Base-by-base conservation (phyloP, 2,888 invertebrate genomes). In the Barypeithes pellucidus region DNA sequence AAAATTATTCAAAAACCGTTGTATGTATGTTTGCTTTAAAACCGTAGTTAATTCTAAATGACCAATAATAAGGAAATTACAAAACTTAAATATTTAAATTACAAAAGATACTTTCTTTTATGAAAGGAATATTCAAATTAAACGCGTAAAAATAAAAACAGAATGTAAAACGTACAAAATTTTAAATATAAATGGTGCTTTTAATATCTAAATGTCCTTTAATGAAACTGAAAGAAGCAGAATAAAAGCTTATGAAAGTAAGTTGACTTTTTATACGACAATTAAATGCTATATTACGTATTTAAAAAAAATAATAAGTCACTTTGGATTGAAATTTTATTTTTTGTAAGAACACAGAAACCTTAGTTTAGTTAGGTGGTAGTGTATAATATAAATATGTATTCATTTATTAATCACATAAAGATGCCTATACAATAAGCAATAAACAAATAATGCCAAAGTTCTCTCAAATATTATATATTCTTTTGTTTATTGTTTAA, bases 151-250 rank as follows among this genome's bases (percentile, higher is more conserved):
- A 50, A 50, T 50, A 50, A 50, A 22, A 50, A 50, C 50, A 50
- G 20, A 50, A 12, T 50, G 50, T n/a, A 50, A 8, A 50, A 20
- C 22, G 24, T n/a, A 20, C n/a, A 24, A 22, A 50, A 50, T 50
- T 50, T 50, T 50, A 50, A 50, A 50, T 50, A 50, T 50, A 50
- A 50, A 50, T 50, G 50, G 20, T 2, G n/a, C 50, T 50, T 50
- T 50, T 50, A 22, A n/a, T 50, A 24, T 22, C 24, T 3, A n/a
- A 50, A 50, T 22, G 22, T 50, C 22, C 22, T n/a, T 20, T 50
- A 50, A 50, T 50, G 50, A 50, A 22, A 50, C 22, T n/a, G 22
- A n/a, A 50, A 50, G 50, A 50, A 22, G 50, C 20, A 12, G n/a
- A 50, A 50, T 50, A 50, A 50, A 50, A 24, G 16, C 16, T 39